A percentile compares a stretch with the other conserved stretches of the same genome.
Conservation (phyloP, 2,797 vertebrate genomes). For the Trichosurus vulpecula region DNA sequence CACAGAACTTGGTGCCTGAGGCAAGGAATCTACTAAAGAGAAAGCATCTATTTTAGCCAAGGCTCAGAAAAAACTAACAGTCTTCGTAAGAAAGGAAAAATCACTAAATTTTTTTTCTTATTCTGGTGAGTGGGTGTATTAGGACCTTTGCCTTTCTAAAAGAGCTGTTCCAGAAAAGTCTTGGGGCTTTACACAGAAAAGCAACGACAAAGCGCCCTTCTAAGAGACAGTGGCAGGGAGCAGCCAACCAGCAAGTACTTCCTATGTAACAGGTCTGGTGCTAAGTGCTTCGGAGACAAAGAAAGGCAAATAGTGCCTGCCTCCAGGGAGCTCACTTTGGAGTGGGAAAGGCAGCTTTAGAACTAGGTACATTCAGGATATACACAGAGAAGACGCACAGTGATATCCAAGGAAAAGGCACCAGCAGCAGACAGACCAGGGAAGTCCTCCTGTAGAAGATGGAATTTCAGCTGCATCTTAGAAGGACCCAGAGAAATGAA, state of each 20-base stretch:
- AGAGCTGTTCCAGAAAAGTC: not conserved
- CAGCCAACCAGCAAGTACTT: not conserved
- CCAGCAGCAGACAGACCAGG: not conserved
- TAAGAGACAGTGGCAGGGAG: not conserved
- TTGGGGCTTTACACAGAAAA: not conserved
- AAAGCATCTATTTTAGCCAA: not conserved
- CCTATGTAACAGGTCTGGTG: not conserved
- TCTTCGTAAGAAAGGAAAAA: not conserved
- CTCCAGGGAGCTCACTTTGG: not conserved
- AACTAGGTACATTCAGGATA: not conserved
- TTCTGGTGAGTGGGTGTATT: not conserved
- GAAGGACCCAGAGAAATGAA: not conserved
- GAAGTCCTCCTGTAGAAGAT: not conserved
- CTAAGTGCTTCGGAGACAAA: not conserved
- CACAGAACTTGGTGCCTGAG: not conserved
- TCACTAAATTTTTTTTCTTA: not conserved
- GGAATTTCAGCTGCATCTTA: not conserved
- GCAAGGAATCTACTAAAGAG: not conserved
- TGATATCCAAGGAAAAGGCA: not conserved
- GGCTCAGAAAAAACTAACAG: not conserved
- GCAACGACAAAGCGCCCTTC: not conserved
- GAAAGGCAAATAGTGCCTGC: not conserved
- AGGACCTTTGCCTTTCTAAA: not conserved
- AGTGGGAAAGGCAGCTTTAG: not conserved
- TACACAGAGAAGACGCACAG: not conserved